These are phyloP conservation scores for Andinoacara biseriatus DNA, from an alignment of 2,113 vertebrate genomes.

Conservation along the genomic window DNA sequence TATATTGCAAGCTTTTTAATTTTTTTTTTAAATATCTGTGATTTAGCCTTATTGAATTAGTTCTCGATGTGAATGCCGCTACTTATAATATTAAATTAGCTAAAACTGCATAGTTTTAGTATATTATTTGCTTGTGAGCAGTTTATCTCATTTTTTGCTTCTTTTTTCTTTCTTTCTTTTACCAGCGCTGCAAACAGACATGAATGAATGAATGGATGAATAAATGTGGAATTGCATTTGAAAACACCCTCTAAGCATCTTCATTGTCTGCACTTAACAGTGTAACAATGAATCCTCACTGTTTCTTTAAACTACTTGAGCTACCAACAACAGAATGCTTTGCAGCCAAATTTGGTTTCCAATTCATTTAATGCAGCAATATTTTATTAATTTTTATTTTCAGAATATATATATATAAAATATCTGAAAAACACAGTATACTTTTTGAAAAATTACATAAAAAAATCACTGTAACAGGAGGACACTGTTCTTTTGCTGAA, in stretches of 20 bases:
- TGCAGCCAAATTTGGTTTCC: neutral
- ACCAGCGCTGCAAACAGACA: constrained; percentile 9
- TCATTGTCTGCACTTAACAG: neutral
- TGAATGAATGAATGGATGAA: neutral
- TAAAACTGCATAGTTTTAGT: neutral
- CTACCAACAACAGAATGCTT: neutral
- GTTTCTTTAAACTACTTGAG: neutral
- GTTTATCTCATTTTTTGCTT: neutral
- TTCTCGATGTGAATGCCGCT: neutral
- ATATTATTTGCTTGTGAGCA: neutral
- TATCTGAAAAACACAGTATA: neutral
- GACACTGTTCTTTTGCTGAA: too few relatives aligned
- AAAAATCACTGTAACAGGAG: too few relatives aligned
- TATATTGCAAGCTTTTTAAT: neutral
- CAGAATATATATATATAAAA: neutral
- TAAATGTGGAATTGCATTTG: neutral
- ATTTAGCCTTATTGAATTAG: neutral
- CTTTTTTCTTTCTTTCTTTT: neutral
- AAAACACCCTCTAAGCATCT: neutral
- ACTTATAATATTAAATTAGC: neutral
- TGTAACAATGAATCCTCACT: neutral
- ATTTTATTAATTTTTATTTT: neutral
- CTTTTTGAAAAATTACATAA: too few relatives aligned
- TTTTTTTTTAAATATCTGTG: neutral
- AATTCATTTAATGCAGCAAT: neutral